These are phyloP conservation scores for Trachymyrmex septentrionalis DNA, from an alignment of 1,140 invertebrate genomes.

Conservation along the genomic window DNA sequence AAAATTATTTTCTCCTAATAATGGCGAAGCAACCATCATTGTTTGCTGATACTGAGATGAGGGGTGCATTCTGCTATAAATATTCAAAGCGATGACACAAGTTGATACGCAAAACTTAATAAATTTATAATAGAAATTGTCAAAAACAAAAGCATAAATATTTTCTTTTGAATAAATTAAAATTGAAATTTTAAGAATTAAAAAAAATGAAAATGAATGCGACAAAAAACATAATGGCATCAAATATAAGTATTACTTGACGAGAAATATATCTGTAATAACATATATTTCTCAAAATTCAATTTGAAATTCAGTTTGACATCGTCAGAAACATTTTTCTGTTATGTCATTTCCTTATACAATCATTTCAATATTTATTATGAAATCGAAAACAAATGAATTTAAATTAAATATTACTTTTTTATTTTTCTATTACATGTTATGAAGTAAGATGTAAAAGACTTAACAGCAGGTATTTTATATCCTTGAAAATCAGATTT, in stretches of 20 bases:
- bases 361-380: slow-evolving; percentile 32
- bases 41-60: slow-evolving; percentile 84
- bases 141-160: not conserved
- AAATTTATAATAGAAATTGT: slow-evolving; percentile 49
- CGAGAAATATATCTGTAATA: not conserved
- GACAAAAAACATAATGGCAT: not conserved
- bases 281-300: not conserved
- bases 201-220: not conserved
- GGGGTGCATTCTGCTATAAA: slow-evolving; percentile 63
- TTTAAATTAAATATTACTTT: slow-evolving; percentile 9
- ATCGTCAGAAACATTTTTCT: slow-evolving; percentile 2
- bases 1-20: slow-evolving; percentile 85
- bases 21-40: slow-evolving; percentile 83
- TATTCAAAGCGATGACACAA: slow-evolving; percentile 45
- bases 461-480: not conserved
- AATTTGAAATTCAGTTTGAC: too few relatives aligned
- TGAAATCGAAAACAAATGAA: not conserved
- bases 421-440: not conserved
- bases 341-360: not conserved
- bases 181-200: slow-evolving; percentile 1
- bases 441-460: not conserved
- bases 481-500: not conserved
- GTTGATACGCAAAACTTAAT: slow-evolving; percentile 40
- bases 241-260: slow-evolving; percentile 1
- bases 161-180: slow-evolving; percentile 5